Evolutionary conservation across 2,113 vertebrate genomes (phyloP).

Genomic region (Etia nguti): DNA sequence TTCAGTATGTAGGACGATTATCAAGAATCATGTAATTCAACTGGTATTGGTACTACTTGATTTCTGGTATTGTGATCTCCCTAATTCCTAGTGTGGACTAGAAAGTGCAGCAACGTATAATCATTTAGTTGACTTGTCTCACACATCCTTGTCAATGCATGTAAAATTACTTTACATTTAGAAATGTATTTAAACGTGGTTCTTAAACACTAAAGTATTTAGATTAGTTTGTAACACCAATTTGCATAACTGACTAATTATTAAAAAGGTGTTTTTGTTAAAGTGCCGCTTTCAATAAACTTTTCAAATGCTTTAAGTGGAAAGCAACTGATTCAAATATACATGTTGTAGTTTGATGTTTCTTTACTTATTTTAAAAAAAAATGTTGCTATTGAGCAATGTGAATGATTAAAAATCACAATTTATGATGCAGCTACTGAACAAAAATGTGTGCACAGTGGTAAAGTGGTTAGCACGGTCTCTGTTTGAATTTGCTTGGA

Average conservation of each 20-base stretch:
- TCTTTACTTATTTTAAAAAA: not conserved
- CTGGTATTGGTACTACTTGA: not conserved
- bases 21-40: not conserved
- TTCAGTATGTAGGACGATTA: not conserved
- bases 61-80: not conserved
- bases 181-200: not conserved
- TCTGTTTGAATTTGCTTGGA: not conserved
- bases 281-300: not conserved
- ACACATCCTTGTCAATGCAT: too few species aligned
- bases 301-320: not conserved
- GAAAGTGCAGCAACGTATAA: accelerated
- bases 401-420: not conserved
- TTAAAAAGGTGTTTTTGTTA: not conserved
- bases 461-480: not conserved
- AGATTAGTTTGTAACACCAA: not conserved
- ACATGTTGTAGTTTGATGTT: not conserved
- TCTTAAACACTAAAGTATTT: accelerated
- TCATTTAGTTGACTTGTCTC: too few species aligned
- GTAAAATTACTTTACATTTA: not conserved
- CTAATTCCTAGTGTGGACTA: not conserved
- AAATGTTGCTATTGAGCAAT: not conserved
- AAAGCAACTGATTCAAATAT: not conserved
- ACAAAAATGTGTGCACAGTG: not conserved
- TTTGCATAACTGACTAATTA: not conserved
- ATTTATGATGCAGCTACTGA: not conserved